Conservation (phyloP, 2,797 vertebrate genomes). For the Sphenodon punctatus region DNA sequence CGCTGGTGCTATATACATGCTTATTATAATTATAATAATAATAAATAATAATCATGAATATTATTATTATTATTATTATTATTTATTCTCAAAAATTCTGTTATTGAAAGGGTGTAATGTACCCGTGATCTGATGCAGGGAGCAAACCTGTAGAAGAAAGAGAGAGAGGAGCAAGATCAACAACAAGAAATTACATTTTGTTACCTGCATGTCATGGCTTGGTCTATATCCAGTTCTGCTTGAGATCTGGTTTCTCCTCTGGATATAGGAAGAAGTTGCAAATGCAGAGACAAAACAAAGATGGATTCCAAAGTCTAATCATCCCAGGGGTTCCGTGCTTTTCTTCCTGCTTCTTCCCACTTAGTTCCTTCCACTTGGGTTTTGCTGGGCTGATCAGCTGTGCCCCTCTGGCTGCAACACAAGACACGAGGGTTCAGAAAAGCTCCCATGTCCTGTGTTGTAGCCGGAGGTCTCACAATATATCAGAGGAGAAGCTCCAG, state of each 20-base stretch:
- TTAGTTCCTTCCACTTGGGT: slow-evolving; percentile 40
- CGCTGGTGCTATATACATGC: too few species aligned
- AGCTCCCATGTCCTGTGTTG: slow-evolving; percentile 99
- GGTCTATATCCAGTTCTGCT: slow-evolving; percentile 19
- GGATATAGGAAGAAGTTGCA: slow-evolving; percentile 34
- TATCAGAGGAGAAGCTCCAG: slow-evolving; percentile 25
- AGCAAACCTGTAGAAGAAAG: neutral
- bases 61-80: too few species aligned
- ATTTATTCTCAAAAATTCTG: too few species aligned
- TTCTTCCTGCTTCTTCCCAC: slow-evolving; percentile 28
- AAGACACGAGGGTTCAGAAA: slow-evolving; percentile 96
- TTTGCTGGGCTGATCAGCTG: slow-evolving; percentile 65
- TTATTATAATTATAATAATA: too few species aligned
- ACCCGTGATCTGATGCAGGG: too few species aligned
- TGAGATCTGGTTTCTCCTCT: slow-evolving; percentile 37
- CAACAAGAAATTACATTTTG: neutral
- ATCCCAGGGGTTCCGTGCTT: slow-evolving; percentile 3
- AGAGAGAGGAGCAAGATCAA: neutral
- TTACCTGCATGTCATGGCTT: slow-evolving; percentile 37
- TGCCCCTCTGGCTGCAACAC: slow-evolving; percentile 99
- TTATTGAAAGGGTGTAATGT: too few species aligned
- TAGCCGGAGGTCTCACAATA: slow-evolving; percentile 90
- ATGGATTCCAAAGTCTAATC: slow-evolving; percentile 5
- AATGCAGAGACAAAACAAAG: slow-evolving; percentile 6
- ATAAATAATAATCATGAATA: too few species aligned